These are phyloP conservation scores for Anodontia alba DNA, from an alignment of 2,888 invertebrate species.

Conservation along the genomic window DNA sequence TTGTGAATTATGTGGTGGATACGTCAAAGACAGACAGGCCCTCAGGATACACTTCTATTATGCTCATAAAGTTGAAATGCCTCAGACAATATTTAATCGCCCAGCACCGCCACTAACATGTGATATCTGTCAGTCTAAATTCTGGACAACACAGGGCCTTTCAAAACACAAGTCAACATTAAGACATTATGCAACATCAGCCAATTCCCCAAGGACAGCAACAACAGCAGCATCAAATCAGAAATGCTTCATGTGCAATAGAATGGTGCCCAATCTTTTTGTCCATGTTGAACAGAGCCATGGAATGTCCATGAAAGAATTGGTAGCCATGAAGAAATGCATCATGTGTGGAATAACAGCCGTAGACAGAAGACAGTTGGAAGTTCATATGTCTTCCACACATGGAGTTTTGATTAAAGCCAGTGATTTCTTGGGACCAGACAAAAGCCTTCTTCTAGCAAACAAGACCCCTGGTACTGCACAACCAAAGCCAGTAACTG, in stretches of 20 bases:
- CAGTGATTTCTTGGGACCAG: conserved; percentile 41
- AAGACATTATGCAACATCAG: conserved; percentile 54
- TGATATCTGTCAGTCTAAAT: conserved; percentile 97
- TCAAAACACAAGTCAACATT: conserved; percentile 94
- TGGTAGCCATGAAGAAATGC: conserved; percentile 71
- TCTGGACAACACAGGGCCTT: conserved; percentile 98
- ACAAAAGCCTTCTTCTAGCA: conserved; percentile 3
- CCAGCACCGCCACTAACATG: conserved; percentile 94
- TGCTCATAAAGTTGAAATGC: conserved; percentile 92
- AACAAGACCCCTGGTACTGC: conserved; percentile 1
- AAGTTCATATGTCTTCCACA: conserved; percentile 74
- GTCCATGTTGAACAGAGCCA: conserved; percentile 65
- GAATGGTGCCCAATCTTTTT: conserved; percentile 63
- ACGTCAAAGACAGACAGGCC: conserved; percentile 97
- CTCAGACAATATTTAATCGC: conserved; percentile 76
- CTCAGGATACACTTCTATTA: conserved; percentile 98
- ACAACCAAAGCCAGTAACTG: conserved; percentile 11
- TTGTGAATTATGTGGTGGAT: conserved; percentile 98
- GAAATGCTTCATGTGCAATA: conserved; percentile 66
- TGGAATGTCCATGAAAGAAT: conserved; percentile 66
- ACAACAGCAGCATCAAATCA: conserved; percentile 30
- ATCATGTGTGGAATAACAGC: conserved; percentile 79
- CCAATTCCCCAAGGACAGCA: conserved; percentile 14
- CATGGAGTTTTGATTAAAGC: conserved; percentile 77
- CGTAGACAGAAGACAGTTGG: conserved; percentile 67